These are phyloP conservation scores for Notothenia coriiceps DNA, from an alignment of 2,113 vertebrate genomes.

Conservation along the genomic window DNA sequence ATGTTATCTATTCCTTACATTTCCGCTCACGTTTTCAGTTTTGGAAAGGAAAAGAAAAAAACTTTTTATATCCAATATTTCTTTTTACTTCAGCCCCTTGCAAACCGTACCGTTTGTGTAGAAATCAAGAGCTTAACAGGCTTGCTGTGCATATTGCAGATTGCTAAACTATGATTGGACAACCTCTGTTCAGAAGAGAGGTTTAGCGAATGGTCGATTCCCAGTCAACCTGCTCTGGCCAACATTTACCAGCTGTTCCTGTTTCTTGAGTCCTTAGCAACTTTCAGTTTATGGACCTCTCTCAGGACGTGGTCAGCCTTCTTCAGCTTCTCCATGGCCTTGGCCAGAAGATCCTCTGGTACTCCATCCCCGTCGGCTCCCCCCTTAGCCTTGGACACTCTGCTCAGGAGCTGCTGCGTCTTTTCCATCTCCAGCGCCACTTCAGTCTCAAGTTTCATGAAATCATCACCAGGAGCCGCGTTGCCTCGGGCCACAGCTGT, in stretches of 20 bases:
- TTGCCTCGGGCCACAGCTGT: background rate
- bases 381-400: constrained; percentile 55
- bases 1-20: background rate
- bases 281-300: constrained; percentile 87
- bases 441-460: constrained; percentile 87
- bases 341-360: constrained; percentile 85
- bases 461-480: constrained; percentile 36
- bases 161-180: background rate
- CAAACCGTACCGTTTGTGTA: background rate
- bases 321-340: constrained; percentile 91
- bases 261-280: constrained; percentile 69
- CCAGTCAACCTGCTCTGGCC: background rate
- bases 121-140: background rate
- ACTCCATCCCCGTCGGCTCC: constrained; percentile 1
- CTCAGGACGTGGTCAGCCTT: constrained; percentile 90
- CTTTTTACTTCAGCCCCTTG: background rate
- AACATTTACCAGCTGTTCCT: constrained; percentile 88
- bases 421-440: constrained; percentile 87
- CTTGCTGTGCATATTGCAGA: background rate
- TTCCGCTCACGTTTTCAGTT: background rate
- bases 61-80: background rate
- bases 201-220: constrained; percentile 13
- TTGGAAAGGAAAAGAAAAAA: background rate
- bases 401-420: constrained; percentile 86
- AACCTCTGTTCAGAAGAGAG: background rate